Evolutionary conservation across 2,797 vertebrate genomes (phyloP).

Genomic region (Lutra lutra): DNA sequence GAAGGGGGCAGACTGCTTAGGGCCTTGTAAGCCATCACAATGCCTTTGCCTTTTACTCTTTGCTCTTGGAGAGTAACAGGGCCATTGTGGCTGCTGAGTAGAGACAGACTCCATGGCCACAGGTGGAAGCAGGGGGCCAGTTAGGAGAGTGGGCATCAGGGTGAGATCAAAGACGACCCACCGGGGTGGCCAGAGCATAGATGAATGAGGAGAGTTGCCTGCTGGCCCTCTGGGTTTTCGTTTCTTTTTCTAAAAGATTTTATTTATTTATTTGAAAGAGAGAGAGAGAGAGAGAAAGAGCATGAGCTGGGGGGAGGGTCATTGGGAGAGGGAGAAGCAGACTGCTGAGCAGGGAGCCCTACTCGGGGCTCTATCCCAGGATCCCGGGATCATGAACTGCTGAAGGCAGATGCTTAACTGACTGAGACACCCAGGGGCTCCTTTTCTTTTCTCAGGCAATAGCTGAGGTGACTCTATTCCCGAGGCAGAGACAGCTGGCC

Average conservation of each 20-base stretch:
- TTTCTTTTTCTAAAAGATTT: neutral
- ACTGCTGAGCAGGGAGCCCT: neutral
- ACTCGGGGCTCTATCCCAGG: accelerated
- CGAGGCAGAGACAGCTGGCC: neutral
- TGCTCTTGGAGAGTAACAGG: neutral
- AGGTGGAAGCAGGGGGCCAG: neutral
- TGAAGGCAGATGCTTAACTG: neutral
- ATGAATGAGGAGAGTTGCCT: neutral
- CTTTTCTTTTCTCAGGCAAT: neutral
- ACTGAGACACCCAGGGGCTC: neutral
- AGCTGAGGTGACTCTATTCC: neutral
- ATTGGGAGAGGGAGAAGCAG: neutral
- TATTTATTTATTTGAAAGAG: neutral
- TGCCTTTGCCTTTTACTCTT: neutral
- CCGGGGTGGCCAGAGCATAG: neutral
- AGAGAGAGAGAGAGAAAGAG: neutral
- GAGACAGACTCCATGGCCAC: neutral
- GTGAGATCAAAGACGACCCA: neutral
- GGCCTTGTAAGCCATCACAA: neutral
- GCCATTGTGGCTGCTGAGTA: neutral
- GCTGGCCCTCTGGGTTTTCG: neutral
- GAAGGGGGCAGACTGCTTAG: neutral
- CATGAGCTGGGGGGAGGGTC: no score
- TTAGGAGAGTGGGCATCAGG: neutral
- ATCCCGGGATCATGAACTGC: neutral